Evolutionary conservation across 2,113 vertebrate species (phyloP).

Genomic region (Candoia aspera): DNA sequence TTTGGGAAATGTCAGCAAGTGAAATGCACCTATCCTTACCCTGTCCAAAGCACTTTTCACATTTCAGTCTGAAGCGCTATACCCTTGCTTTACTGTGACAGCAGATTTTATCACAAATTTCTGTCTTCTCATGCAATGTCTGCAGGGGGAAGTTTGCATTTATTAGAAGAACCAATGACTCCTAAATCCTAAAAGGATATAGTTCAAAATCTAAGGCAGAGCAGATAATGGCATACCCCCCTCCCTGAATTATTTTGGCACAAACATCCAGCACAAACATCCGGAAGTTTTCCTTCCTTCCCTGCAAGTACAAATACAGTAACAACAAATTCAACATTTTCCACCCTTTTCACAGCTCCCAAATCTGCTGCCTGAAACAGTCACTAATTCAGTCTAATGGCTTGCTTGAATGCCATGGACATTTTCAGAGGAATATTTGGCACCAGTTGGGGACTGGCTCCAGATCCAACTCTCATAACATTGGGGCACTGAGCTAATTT

Average conservation of each 20-base stretch:
- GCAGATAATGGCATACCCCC: background rate
- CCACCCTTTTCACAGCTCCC: background rate
- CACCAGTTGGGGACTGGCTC: background rate
- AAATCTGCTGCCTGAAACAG: background rate
- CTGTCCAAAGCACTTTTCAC: background rate
- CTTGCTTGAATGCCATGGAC: background rate
- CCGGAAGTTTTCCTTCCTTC: background rate
- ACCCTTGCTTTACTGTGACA: background rate
- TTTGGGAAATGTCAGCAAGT: no score
- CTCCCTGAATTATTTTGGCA: background rate
- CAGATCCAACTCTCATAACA: background rate
- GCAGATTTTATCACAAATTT: background rate
- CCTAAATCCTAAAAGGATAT: background rate
- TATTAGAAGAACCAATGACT: background rate
- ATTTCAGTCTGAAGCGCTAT: background rate
- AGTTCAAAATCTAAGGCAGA: background rate
- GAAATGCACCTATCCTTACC: background rate
- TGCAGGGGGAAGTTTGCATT: background rate
- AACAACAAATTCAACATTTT: background rate
- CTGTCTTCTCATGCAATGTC: background rate
- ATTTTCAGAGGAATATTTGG: background rate
- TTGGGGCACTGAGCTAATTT: background rate
- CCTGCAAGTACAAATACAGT: background rate
- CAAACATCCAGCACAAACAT: background rate
- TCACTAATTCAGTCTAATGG: background rate